phyloP scores from a whole-genome alignment of 1,140 invertebrate species.

The Vollenhovia emeryi region DNA sequence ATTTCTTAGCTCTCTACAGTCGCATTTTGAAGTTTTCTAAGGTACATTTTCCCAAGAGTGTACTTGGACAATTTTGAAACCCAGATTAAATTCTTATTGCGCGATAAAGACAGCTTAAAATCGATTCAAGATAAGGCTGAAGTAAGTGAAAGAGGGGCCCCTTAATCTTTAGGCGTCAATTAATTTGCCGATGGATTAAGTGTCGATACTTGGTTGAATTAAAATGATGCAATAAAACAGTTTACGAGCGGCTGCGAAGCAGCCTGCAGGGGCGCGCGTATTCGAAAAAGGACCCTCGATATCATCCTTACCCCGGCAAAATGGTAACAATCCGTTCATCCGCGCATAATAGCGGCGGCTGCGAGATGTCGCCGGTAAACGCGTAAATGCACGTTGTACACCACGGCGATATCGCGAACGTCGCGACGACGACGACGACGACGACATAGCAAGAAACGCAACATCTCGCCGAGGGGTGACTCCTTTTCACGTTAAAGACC shows the following conservation, averaged over 20 bases:
- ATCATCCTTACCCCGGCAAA: constrained; percentile 18
- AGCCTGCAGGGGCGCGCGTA: background rate
- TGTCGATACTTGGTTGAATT: background rate
- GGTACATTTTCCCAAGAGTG: too few species aligned
- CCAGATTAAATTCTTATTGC: background rate
- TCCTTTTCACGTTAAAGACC: constrained; percentile 66
- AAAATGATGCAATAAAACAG: background rate
- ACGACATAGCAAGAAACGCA: constrained; percentile 34
- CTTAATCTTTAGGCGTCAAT: background rate
- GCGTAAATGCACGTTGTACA: constrained; percentile 24
- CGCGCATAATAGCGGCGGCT: constrained; percentile 36
- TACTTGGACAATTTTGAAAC: background rate
- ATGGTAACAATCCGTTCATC: constrained; percentile 57
- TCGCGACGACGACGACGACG: background rate
- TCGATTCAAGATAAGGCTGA: background rate
- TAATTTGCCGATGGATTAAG: background rate
- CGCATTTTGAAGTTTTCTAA: too few species aligned
- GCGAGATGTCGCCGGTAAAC: constrained; percentile 50
- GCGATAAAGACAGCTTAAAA: background rate
- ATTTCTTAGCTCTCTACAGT: too few species aligned
- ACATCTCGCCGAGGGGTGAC: background rate
- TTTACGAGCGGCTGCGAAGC: background rate
- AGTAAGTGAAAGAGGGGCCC: background rate
- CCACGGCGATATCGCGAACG: background rate
- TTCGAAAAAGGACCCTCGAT: constrained; percentile 1